Conservation (phyloP, 2,888 invertebrate species). For the Polyommatus iphigenia region DNA sequence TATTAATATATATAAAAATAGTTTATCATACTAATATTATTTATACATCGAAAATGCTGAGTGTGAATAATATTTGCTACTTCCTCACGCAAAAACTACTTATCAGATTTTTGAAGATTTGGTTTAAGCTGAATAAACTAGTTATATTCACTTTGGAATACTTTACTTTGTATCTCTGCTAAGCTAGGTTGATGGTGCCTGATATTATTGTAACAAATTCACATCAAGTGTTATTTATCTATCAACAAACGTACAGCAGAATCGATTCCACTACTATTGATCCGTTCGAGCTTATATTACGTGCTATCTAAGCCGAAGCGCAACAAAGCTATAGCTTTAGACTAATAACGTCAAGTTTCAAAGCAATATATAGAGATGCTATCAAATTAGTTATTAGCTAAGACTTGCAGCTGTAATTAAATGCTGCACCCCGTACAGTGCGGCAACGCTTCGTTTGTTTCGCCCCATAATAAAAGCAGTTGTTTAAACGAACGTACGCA, state of each 20-base stretch:
- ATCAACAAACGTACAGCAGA: neutral
- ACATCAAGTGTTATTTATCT: conserved; percentile 14
- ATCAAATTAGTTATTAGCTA: conserved; percentile 69
- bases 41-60: no score
- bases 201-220: no score
- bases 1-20: no score
- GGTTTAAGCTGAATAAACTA: no score
- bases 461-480: conserved; percentile 40
- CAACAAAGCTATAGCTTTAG: conserved; percentile 33
- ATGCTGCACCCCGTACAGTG: conserved; percentile 52
- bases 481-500: conserved; percentile 29
- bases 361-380: conserved; percentile 58
- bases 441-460: conserved; percentile 66
- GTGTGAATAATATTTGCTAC: no score
- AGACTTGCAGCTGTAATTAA: conserved; percentile 69
- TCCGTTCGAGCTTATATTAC: conserved; percentile 32
- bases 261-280: neutral
- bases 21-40: no score
- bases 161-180: no score
- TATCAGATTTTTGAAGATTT: no score
- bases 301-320: conserved; percentile 32
- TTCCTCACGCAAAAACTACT: no score
- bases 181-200: no score
- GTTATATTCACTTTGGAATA: no score
- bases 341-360: conserved; percentile 49